Evolutionary conservation across 1,140 invertebrate genomes (phyloP).

Genomic region (Pseudomyrmex dendroicus): DNA sequence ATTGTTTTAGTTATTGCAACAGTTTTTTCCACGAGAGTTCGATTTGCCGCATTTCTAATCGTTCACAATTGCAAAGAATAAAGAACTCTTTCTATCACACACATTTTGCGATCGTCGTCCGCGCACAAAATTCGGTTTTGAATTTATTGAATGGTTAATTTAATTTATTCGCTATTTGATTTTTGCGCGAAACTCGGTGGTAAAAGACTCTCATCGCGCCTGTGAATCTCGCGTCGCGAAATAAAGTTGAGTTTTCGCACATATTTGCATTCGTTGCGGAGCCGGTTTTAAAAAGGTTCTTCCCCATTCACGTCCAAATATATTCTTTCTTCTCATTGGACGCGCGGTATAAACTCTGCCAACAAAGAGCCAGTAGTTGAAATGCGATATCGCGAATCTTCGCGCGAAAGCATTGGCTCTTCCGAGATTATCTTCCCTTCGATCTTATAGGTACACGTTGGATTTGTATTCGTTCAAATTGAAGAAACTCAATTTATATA

Average conservation of each 20-base stretch:
- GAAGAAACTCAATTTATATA: not conserved
- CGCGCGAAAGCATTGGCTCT: constrained; percentile 5
- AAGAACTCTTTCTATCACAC: constrained; percentile 23
- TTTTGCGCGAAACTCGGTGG: constrained; percentile 5
- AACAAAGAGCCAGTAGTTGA: constrained; percentile 31
- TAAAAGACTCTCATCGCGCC: constrained; percentile 12
- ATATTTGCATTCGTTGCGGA: constrained; percentile 54
- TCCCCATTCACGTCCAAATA: constrained; percentile 44
- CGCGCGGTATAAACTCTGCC: constrained; percentile 40
- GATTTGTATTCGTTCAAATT: not conserved
- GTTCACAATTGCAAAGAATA: not conserved
- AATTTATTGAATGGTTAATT: constrained; percentile 50
- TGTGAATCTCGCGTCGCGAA: constrained; percentile 32
- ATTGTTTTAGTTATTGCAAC: not conserved
- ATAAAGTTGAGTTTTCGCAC: constrained; percentile 56
- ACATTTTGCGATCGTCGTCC: not conserved
- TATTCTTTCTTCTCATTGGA: constrained; percentile 53
- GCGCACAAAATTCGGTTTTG: too few species aligned
- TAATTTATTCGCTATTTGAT: constrained; percentile 58
- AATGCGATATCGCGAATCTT: constrained; percentile 55
- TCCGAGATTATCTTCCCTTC: constrained; percentile 17
- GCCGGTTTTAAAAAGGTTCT: constrained; percentile 34
- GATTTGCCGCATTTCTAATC: not conserved
- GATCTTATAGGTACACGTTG: not conserved
- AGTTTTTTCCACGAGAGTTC: not conserved